Base-by-base conservation (phyloP, 2,888 invertebrate species). In the Odontothrips loti region DNA sequence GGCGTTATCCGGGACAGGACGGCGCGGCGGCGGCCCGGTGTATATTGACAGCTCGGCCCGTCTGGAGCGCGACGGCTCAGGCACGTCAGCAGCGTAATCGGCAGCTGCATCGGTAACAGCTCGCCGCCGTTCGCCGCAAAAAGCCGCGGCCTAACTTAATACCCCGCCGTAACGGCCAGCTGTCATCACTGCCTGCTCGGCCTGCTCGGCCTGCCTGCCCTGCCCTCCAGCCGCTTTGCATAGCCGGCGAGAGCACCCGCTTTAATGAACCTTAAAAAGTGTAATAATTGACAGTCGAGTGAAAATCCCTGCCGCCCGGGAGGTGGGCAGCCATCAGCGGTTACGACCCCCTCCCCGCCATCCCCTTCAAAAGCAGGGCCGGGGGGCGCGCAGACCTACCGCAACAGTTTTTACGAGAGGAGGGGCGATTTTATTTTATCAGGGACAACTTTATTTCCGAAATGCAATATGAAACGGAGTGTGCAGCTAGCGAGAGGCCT, bases 241-340 rank as follows among this genome's bases (percentile, higher is more conserved):
- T 75, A 75, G 27, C 34, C 34, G 34, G 34, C 34, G 34, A 27
- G 68, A 75, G 68, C 68, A 23, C 68, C 23, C 23, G 68, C 27
- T 75, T 75, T 75, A 75, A 75, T 75, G 68, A 27, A 23, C 68
- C 27, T 75, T 75, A 75, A 75, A 75, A 75, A 75, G 68, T 75
- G 68, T 75, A 23, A 75, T 75, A 75, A 75, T 27, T 75, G 68
- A 75, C 68, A 75, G 68, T 12, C 23, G 27, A 58, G 58, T 43
- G 34, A 43, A 43, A 43, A 43, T 43, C 34, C 34, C 34, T n/a
- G 58, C 58, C 58, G 58, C 58, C 58, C n/a, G 15, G 58, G 58
- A 58, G 58, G 58, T 15, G 2, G 58, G 58, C 58, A 58, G 58
- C 58, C 58, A n/a, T n/a, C 23, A 23, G 68, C 68, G 23, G 68